phyloP scores from a whole-genome alignment of 1,140 invertebrate species.

The Ips nitidus region DNA sequence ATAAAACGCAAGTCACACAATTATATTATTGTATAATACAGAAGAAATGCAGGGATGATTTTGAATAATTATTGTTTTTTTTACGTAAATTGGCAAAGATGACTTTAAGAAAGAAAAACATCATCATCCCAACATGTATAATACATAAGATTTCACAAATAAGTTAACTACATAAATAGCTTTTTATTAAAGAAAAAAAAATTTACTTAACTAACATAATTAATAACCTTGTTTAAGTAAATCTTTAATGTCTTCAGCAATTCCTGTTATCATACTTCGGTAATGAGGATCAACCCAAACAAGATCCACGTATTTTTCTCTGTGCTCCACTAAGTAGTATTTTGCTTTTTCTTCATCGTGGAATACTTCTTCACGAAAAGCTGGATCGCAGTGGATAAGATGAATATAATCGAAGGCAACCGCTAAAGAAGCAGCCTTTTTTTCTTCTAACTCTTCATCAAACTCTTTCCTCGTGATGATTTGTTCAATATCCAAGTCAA shows the following conservation, averaged over 20 bases:
- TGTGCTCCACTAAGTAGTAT: constrained; percentile 16
- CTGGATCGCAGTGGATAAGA: constrained; percentile 2
- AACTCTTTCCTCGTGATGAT: constrained; percentile 13
- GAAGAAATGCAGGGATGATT: no score
- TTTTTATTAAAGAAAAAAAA: neutral
- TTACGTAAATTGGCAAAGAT: no score
- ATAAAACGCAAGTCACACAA: no score
- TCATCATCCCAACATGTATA: no score
- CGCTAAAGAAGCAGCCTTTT: constrained; percentile 3
- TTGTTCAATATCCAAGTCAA: constrained; percentile 11
- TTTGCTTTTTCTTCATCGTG: constrained; percentile 9
- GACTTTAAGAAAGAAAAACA: no score
- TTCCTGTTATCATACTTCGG: constrained; percentile 4
- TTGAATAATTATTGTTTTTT: no score
- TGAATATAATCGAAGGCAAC: constrained; percentile 4
- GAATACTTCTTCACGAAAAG: constrained; percentile 21
- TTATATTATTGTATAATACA: no score
- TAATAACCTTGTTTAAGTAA: neutral
- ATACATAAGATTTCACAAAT: no score
- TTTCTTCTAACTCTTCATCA: neutral
- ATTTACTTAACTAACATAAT: neutral
- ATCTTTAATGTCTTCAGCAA: constrained; percentile 18
- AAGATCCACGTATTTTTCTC: constrained; percentile 10
- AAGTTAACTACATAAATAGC: no score
- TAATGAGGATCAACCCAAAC: constrained; percentile 17